Conservation (phyloP, 1,140 invertebrate genomes). For the Psix sp. region DNA sequence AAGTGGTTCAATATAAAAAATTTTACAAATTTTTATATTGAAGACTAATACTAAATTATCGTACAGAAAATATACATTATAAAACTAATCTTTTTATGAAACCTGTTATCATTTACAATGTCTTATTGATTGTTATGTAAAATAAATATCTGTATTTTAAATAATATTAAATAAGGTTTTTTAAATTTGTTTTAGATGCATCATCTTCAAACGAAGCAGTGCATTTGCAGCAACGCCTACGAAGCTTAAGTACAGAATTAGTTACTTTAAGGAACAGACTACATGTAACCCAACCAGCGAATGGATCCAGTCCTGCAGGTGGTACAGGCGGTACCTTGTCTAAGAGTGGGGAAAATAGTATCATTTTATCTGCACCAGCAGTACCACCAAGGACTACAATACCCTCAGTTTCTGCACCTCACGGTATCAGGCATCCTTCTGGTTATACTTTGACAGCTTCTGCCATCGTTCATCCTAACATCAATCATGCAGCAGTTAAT, state of each 20-base stretch:
- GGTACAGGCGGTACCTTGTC: conserved; percentile 62
- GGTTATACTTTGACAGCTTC: conserved; percentile 72
- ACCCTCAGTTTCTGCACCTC: conserved; percentile 65
- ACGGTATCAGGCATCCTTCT: conserved; percentile 66
- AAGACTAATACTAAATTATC: too few relatives aligned
- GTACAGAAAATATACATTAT: too few relatives aligned
- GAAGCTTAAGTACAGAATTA: conserved; percentile 91
- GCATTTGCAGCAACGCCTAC: conserved; percentile 91
- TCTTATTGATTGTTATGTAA: too few relatives aligned
- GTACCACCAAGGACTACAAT: conserved; percentile 75
- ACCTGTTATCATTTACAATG: too few relatives aligned
- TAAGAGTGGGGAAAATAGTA: conserved; percentile 63
- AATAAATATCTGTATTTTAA: too few relatives aligned
- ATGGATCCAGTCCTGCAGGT: conserved; percentile 64
- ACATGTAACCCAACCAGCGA: conserved; percentile 82
- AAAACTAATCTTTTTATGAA: too few relatives aligned
- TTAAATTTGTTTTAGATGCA: conserved; percentile 91
- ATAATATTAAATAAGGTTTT: too few relatives aligned
- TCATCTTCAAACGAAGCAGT: conserved; percentile 95
- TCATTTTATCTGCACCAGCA: conserved; percentile 68
- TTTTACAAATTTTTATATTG: too few relatives aligned
- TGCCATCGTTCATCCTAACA: conserved; percentile 73
- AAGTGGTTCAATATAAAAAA: too few relatives aligned
- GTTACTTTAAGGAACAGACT: conserved; percentile 91
- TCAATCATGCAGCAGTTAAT: conserved; percentile 70